Base-by-base conservation (phyloP, 2,113 vertebrate genomes). In the Anthoscopus minutus region DNA sequence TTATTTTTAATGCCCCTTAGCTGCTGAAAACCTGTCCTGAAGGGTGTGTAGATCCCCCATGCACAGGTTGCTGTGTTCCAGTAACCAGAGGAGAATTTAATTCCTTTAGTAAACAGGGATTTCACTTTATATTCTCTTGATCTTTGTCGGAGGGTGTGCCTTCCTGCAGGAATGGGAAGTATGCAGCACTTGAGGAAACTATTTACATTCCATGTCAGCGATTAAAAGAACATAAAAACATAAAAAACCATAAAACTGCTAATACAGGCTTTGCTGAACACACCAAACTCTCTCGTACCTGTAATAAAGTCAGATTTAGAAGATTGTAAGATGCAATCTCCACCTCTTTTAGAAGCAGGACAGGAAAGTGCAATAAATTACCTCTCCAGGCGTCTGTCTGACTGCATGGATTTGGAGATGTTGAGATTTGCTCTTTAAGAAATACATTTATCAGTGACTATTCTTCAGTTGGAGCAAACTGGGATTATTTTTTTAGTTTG, bases 161-260 rank as follows among this genome's bases (percentile, higher is more conserved):
- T 95, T 93, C 28, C 69, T 93, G 45, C 69, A 94, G 93, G 90
- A 96, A 96, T 93, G 95, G 84, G 82, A 93, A 94, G 40, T 86
- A 94, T 97, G 94, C 80, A 71, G 90, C 86, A 92, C 93, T 94
- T 93, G 95, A 96, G 94, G 94, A 97, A 97, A 78, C 90, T 92
- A 96, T 94, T 97, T 96, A 88, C 94, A 94, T 96, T 96, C 95
- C 93, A 82, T 91, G 92, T 94, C 92, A 90, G 86, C 13, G 40
- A 96, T 96, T 96, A 96, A 94, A 95, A 95, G 90, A 84, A 69
- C 82, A 91, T 95, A 78, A 95, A 97, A 64, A 51, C 53, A 44
- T 76, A 38, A 93, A 94, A 94, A 93, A 76, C 14, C 85, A 86
- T 94, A 69, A 95, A 96, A 57, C 76, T 92, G 61, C 80, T 92